Base-by-base conservation (phyloP, 2,797 vertebrate genomes). In the Characodon lateralis region DNA sequence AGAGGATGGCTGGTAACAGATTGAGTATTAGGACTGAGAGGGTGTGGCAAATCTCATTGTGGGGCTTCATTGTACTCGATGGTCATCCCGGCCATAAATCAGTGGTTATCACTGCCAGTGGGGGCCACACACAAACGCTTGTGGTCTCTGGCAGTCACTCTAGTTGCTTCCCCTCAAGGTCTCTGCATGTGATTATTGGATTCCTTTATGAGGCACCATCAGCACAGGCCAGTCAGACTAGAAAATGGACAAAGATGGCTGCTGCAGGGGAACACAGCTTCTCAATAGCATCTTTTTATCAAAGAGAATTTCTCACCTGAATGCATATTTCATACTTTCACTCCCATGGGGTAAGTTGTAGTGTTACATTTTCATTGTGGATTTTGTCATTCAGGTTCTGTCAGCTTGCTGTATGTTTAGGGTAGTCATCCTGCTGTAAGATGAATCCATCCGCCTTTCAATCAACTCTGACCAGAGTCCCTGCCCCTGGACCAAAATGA, bases 101-200 rank as follows among this genome's bases (percentile, higher is more conserved):
- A 86, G 86, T 76, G 59, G 87, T 88, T 93, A 93, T 90, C 78
- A 65, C 76, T 80, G 72, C 84, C 74, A 78, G 77, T 89, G 73
- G 83, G 89, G 83, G 73, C 78, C 76, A 74, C 86, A 81, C 77
- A 75, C 69, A 46, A 53, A 78, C 80, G 79, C 83, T 85, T 71
- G 43, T n/a, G 58, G 65, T 83, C 83, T 70, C 71, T 84, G 83
- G 81, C 90, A 89, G 85, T 83, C 88, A 84, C 83, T 85, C 77
- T 85, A 87, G 76, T 85, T 86, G 68, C 76, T 56, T 87, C 85
- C 90, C 91, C 91, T 82, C 82, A 93, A 94, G 92, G 91, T 91
- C 83, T 87, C 85, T 88, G 87, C 91, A 89, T 92, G 92, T 93
- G 90, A 94, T 94, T 93, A 94, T 89, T 90, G 87, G 85, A 90